A percentile compares a stretch with the other conserved stretches of the same genome.
phyloP scores from a whole-genome alignment of 2,797 vertebrate genomes.

The Sebastes minor region DNA sequence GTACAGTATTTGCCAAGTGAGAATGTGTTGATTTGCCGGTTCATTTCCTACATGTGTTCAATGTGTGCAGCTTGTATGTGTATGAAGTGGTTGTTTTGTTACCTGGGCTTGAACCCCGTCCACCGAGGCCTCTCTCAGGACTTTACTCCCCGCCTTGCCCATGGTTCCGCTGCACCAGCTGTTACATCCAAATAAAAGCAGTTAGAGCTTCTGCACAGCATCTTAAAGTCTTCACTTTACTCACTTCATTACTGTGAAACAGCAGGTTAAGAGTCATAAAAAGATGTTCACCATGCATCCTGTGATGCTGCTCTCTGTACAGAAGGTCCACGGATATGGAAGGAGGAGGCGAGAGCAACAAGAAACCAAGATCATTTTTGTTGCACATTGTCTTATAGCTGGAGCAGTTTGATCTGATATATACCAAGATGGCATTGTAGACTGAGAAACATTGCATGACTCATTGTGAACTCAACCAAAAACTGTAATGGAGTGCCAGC shows the following conservation, averaged over 20 bases:
- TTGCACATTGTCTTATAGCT: not conserved
- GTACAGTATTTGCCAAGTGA: not conserved
- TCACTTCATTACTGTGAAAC: not conserved
- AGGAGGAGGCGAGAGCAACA: not conserved
- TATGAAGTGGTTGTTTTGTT: slow-evolving; percentile 2
- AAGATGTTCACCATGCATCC: not conserved
- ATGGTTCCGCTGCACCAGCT: slow-evolving; percentile 55
- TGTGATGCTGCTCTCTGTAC: not conserved
- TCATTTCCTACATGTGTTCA: not conserved
- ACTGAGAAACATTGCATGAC: not conserved
- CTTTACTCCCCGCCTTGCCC: slow-evolving; percentile 79
- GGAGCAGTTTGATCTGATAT: not conserved
- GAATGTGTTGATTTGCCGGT: not conserved
- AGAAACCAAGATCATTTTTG: not conserved
- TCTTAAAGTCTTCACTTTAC: too few relatives aligned
- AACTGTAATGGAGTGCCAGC: not conserved
- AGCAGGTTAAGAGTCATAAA: not conserved
- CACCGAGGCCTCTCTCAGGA: slow-evolving; percentile 69
- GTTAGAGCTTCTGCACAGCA: not conserved
- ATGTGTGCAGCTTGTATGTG: not conserved
- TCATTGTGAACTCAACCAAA: not conserved
- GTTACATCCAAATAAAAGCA: slow-evolving; percentile 2
- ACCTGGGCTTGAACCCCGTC: slow-evolving; percentile 79
- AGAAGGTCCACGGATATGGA: not conserved
- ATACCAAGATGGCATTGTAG: not conserved